phyloP scores from a whole-genome alignment of 2,797 vertebrate species.

The Heteromormyrus szaboi region DNA sequence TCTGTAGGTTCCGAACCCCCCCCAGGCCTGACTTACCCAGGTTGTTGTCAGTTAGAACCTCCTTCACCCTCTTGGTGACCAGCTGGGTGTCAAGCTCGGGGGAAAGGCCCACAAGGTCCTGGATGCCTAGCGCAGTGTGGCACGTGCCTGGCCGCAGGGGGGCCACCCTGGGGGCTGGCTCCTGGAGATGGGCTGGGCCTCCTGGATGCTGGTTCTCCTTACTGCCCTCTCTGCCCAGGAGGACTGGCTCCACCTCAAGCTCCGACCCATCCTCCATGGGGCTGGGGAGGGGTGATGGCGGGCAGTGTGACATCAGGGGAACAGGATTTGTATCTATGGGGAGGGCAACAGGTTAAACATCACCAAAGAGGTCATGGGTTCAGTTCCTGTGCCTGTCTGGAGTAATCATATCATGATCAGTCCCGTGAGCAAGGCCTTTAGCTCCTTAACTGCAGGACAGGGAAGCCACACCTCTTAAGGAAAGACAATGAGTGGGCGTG shows the following conservation, averaged over 20 bases:
- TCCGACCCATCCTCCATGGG: constrained; percentile 54
- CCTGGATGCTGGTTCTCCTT: constrained; percentile 71
- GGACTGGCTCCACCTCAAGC: constrained; percentile 59
- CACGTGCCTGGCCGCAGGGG: constrained; percentile 34
- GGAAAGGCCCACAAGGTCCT: constrained; percentile 72
- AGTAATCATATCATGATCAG: background rate
- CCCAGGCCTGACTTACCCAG: constrained; percentile 54
- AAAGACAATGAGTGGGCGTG: constrained; percentile 64
- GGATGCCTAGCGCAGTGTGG: constrained; percentile 54
- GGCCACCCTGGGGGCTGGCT: constrained; percentile 36
- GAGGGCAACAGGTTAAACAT: background rate
- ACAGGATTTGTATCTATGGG: constrained; percentile 62
- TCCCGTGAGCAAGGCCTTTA: background rate
- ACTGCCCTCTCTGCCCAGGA: constrained; percentile 62
- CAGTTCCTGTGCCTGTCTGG: background rate
- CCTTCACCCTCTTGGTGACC: constrained; percentile 76
- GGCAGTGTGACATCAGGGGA: constrained; percentile 70
- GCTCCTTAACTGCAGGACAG: background rate
- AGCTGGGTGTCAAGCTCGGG: constrained; percentile 70
- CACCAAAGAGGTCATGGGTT: background rate
- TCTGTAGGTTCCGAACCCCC: background rate
- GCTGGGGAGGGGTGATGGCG: constrained; percentile 80
- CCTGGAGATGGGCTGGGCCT: constrained; percentile 33
- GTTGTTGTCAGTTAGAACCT: constrained; percentile 74
- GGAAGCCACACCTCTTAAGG: background rate